Percentiles rank a stretch among this genome's conserved stretches.
Evolutionary conservation across 1,140 invertebrate genomes (phyloP).

Genomic region (Metopolophium dirhodum): DNA sequence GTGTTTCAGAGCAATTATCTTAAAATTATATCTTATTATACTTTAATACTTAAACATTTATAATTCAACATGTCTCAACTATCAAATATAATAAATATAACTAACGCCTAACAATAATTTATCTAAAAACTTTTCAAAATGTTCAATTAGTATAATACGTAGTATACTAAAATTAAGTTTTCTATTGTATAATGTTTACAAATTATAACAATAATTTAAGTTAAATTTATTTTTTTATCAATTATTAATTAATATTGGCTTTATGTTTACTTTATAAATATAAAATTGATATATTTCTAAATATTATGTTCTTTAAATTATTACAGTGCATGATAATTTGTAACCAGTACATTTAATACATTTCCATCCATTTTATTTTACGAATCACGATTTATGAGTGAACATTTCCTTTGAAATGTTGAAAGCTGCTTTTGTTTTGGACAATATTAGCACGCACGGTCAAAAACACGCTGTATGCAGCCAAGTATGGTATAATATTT

Average conservation of each 20-base stretch:
- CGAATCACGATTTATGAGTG: background rate
- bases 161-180: background rate
- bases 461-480: conserved; percentile 29
- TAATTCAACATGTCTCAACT: background rate
- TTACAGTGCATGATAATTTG: background rate
- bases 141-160: no score
- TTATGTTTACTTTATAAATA: background rate
- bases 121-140: no score
- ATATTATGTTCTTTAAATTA: background rate
- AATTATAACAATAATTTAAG: background rate
- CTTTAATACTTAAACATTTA: no score
- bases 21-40: background rate
- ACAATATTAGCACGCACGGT: conserved; percentile 40
- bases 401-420: conserved; percentile 20
- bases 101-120: background rate
- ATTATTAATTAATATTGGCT: background rate
- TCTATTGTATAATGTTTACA: background rate
- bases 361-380: background rate
- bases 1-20: background rate
- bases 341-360: background rate
- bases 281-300: background rate
- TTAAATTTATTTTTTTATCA: background rate
- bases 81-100: background rate
- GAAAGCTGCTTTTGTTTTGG: background rate
- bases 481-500: conserved; percentile 29